A percentile compares a stretch with the other conserved stretches of the same genome.
phyloP scores from a whole-genome alignment of 2,113 vertebrate species.

The Cyanistes caeruleus region DNA sequence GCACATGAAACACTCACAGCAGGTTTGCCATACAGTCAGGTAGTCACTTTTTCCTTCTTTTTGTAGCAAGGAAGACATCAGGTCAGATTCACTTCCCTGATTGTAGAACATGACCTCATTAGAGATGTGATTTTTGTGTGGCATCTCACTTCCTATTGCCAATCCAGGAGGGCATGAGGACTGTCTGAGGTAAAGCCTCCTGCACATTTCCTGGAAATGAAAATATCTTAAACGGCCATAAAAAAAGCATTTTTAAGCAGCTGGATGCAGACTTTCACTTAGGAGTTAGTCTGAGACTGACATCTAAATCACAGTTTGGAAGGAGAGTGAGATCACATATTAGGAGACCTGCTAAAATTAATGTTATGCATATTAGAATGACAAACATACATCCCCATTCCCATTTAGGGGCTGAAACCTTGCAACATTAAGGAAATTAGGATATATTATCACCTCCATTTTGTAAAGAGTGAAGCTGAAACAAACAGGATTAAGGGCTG shows the following conservation, averaged over 20 bases:
- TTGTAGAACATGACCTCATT: not conserved
- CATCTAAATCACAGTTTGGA: not conserved
- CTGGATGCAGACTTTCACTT: not conserved
- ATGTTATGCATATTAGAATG: not conserved
- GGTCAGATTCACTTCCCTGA: not conserved
- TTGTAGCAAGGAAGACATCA: not conserved
- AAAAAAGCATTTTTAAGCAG: not conserved
- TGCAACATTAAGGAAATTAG: not conserved
- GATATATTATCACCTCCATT: not conserved
- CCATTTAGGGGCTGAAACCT: not conserved
- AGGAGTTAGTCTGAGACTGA: not conserved
- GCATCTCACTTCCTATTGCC: not conserved
- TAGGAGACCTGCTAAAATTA: not conserved
- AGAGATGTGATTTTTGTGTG: not conserved
- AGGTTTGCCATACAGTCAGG: not conserved
- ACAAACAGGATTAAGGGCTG: not conserved
- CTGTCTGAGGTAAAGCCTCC: not conserved
- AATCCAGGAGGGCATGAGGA: not conserved
- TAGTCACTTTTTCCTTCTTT: not conserved
- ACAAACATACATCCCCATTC: not conserved
- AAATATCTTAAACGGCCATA: not conserved
- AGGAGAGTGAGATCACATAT: not conserved
- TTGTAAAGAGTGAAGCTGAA: not conserved
- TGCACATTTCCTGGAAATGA: not conserved
- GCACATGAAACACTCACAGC: not conserved